Evolutionary conservation across 2,113 vertebrate species (phyloP), one percentile per base, ranked within the genome.

Genomic region (Colossoma macropomum): DNA sequence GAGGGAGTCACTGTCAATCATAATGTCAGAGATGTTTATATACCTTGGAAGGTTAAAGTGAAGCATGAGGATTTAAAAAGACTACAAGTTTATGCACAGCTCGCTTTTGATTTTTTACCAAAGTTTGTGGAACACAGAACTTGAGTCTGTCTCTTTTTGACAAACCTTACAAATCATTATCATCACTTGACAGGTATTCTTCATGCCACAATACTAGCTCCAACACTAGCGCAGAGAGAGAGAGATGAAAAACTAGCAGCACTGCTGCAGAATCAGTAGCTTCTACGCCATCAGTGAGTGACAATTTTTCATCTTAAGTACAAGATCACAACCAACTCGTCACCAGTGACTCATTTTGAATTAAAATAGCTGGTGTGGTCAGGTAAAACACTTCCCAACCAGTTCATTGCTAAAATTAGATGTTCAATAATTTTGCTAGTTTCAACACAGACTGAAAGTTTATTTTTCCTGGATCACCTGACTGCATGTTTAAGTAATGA

Each of bases 1-100:
- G 75, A 59, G 63, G 50, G 68, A 71, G 16, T 7, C 30, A 28
- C 48, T 79, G 83, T 81, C 82, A 87, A 76, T 85, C 82, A 84
- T 75, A 71, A 32, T 2, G 17, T 78, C 65, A 84, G 82, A 8
- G 0, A 73, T 19, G 63, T 79, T 79, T 84, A 81, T 79, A 63
- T 60, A 79, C 75, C 86, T 82, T 77, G 21, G 75, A 54, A 34
- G 74, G 72, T 78, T 77, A 41, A 52, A 70, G 54, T 50, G 38
- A 60, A 28, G 69, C 30, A 27, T 30, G 27, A 27, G 79, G 79
- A 73, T 63, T 81, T 72, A 9, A 73, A 48, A 63, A 62, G 17
- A 63, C 34, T 15, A 19, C 21, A 23, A 41, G 73, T 28, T 59
- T 56, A 75, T 0, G 54, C 23, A 62, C 16, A 38, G 32, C 56